Conservation (phyloP, 2,888 invertebrate species). For the Lithophane leautieri region DNA sequence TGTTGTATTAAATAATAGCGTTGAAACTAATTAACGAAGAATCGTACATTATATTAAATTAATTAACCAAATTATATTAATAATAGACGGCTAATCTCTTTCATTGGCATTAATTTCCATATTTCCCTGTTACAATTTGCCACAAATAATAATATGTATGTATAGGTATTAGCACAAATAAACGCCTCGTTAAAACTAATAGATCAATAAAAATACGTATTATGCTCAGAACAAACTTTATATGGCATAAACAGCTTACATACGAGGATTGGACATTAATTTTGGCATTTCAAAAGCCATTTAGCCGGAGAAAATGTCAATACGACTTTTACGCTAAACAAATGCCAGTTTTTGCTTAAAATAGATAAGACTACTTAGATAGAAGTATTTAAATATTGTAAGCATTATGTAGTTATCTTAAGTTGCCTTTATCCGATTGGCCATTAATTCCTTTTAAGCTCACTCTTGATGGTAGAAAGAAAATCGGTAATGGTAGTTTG, state of each 20-base stretch:
- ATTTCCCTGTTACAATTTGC: slow-evolving; percentile 24
- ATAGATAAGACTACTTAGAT: slow-evolving; percentile 33
- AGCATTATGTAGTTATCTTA: slow-evolving; percentile 46
- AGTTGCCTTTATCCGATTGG: slow-evolving; percentile 57
- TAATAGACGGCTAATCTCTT: slow-evolving; percentile 26
- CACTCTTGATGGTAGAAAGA: slow-evolving; percentile 40
- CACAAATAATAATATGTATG: slow-evolving; percentile 15
- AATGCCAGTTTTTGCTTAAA: slow-evolving; percentile 54
- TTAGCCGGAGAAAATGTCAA: slow-evolving; percentile 56
- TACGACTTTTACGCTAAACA: slow-evolving; percentile 41
- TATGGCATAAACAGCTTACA: slow-evolving; percentile 54
- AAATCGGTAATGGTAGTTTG: slow-evolving; percentile 44
- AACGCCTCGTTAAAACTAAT: slow-evolving; percentile 46
- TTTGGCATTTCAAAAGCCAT: slow-evolving; percentile 63
- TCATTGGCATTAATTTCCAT: slow-evolving; percentile 17
- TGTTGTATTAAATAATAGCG: slow-evolving; percentile 32
- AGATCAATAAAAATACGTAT: slow-evolving; percentile 51
- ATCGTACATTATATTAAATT: slow-evolving; percentile 15
- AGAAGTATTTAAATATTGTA: slow-evolving; percentile 52
- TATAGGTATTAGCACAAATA: slow-evolving; percentile 32
- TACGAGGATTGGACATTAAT: slow-evolving; percentile 52
- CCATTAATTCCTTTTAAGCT: slow-evolving; percentile 53
- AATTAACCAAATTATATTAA: slow-evolving; percentile 38
- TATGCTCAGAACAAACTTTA: slow-evolving; percentile 40
- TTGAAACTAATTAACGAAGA: slow-evolving; percentile 33